phyloP scores from a whole-genome alignment of 2,113 vertebrate species.

The Arvicanthis niloticus region DNA sequence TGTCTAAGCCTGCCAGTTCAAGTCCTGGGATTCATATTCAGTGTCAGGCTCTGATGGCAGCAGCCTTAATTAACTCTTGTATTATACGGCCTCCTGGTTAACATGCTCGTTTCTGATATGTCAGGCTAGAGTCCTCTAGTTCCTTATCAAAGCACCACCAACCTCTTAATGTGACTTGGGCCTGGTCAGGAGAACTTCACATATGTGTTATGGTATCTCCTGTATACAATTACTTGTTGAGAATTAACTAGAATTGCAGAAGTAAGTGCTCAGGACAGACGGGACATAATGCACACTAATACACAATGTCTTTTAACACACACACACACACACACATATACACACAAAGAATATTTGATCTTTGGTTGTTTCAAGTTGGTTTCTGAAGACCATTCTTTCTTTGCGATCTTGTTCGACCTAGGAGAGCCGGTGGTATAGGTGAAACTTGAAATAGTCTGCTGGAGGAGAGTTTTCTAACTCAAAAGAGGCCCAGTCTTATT shows the following conservation, averaged over 20 bases:
- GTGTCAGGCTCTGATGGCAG: neutral
- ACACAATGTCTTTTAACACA: neutral
- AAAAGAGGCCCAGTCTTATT: neutral
- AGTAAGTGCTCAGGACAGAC: neutral
- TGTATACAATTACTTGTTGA: neutral
- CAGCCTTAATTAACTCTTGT: neutral
- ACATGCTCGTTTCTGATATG: slow-evolving; percentile 20
- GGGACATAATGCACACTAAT: neutral
- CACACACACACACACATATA: too few relatives aligned
- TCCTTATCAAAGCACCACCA: neutral
- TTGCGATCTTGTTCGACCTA: neutral
- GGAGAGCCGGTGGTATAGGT: neutral
- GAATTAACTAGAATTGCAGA: neutral
- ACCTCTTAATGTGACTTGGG: neutral
- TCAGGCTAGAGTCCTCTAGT: neutral
- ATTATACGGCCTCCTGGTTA: neutral
- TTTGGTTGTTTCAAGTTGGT: neutral
- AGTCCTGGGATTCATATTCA: neutral
- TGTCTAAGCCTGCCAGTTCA: neutral
- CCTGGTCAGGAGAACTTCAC: neutral
- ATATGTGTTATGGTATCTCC: neutral
- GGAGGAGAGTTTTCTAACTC: neutral
- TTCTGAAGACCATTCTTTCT: neutral
- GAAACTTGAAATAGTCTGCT: neutral
- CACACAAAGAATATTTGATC: neutral